Base-by-base conservation (phyloP, 1,140 invertebrate species). In the Nasonia giraulti region DNA sequence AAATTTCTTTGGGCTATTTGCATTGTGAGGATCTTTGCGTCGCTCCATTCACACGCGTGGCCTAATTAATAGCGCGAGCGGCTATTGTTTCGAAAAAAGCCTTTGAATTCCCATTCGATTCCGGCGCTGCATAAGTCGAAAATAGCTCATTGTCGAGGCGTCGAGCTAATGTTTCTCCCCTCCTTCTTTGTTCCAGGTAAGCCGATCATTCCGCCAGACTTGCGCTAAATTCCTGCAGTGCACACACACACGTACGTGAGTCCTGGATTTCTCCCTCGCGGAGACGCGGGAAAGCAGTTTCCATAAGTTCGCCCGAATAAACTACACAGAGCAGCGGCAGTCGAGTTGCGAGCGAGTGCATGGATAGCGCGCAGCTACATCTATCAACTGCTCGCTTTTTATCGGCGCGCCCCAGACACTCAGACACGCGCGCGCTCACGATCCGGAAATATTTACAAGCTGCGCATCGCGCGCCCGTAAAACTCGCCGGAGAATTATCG, bases 401-500 rank as follows among this genome's bases (percentile, higher is more conserved):
- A 71, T 71, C 31, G 69, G 68, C 17, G 68, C 14, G 68, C 68
- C 2, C 68, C 17, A 71, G 68, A 37, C 33, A 37, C 33, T 27
- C 27, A 27, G 27, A 2, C 27, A 27, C 27, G 5, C 37, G 14
- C 69, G 27, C 31, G 14, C 68, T 3, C 23, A 1, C 17, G 14
- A n/a, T 47, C 50, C 27, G n/a, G 62, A 80, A 80, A 81, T 81
- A 81, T 81, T 81, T 71, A 77, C 68, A 71, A 55, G 33, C 37
- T n/a, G 62, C 37, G 78, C 78, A 69, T 81, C 66, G 68, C n/a
- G 33, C 62, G 80, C 33, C 40, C 23, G 68, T 71, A 50, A 73
- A 81, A 81, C 44, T 81, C 66, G 8, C 12, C 27, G 40, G n/a
- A 71, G 80, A 81, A 81, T 81, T 73, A 81, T 81, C 68, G 80